Evolutionary conservation across 2,797 vertebrate genomes (phyloP), one percentile per base, ranked within the genome.

Genomic region (Ctenopoma multispine): DNA sequence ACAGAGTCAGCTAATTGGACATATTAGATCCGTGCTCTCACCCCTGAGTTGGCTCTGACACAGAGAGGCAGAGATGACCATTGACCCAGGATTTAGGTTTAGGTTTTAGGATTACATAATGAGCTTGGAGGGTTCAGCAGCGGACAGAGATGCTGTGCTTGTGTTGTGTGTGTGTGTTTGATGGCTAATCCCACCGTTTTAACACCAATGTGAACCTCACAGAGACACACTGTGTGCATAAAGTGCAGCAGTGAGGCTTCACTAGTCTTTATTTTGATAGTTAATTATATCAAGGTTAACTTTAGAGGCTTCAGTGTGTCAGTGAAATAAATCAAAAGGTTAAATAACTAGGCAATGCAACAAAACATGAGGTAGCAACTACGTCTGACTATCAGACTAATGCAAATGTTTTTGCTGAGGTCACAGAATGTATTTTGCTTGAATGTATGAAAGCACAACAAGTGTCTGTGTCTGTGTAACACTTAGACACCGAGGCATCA

Each of bases 31-130:
- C 27, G 53, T 7, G 66, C 53, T 38, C 51, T 51, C 18, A 41
- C 44, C 14, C 17, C 21, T 23, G 58, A 9, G 48, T 47, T 78
- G 51, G 62, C 71, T 57, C 43, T 4, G 31, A 3, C 17, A 13
- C 21, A 2, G 17, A 70, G 38, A 4, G 44, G 9, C 51, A 68
- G 58, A 47, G 65, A 63, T 85, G 77, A 79, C 60, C 64, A 75
- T 63, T 82, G 83, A 88, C 44, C 73, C 48, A 61, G 87, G 82
- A 80, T 90, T 90, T 87, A 41, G 27, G 27, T 90, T n/a, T n/a
- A 61, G 87, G 82, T 79, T 90, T 90, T 87, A 41, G 27, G 27
- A n/a, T 90, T 91, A 75, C 60, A 54, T 94, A 93, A 94, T 82
- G 72, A 82, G 90, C 77, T 94, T 88, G 85, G 68, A 73, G 60